These are phyloP conservation scores for Deilephila porcellus DNA, from an alignment of 2,888 invertebrate genomes.

Conservation along the genomic window DNA sequence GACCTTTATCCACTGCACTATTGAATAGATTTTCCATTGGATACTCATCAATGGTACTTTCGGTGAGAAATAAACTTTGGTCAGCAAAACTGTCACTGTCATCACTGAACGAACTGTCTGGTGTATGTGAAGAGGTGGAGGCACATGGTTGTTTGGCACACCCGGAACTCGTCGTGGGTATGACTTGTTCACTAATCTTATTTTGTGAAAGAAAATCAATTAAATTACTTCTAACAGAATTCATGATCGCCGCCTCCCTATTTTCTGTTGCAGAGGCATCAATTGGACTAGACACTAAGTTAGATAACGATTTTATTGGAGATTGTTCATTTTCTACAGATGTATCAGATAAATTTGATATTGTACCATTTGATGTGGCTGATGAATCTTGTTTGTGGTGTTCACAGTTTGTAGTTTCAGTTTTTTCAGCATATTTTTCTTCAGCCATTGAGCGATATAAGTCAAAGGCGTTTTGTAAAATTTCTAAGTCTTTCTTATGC, in stretches of 20 bases:
- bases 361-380: slow-evolving; percentile 65
- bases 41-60: slow-evolving; percentile 80
- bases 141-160: slow-evolving; percentile 65
- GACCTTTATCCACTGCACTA: slow-evolving; percentile 79
- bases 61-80: slow-evolving; percentile 79
- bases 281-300: slow-evolving; percentile 85
- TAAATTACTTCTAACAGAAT: slow-evolving; percentile 75
- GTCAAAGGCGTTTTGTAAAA: slow-evolving; percentile 78
- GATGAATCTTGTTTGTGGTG: slow-evolving; percentile 65
- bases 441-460: slow-evolving; percentile 75
- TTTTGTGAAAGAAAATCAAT: slow-evolving; percentile 75
- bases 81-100: slow-evolving; percentile 79
- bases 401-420: slow-evolving; percentile 48
- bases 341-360: slow-evolving; percentile 67
- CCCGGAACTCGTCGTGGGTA: slow-evolving; percentile 65
- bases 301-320: slow-evolving; percentile 86
- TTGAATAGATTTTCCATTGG: slow-evolving; percentile 82
- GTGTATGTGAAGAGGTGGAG: slow-evolving; percentile 65
- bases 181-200: slow-evolving; percentile 64
- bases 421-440: slow-evolving; percentile 65
- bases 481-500: slow-evolving; percentile 76
- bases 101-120: slow-evolving; percentile 77
- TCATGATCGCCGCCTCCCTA: slow-evolving; percentile 63
- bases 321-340: slow-evolving; percentile 80
- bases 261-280: slow-evolving; percentile 62